phyloP scores from a whole-genome alignment of 1,140 invertebrate genomes.

The Listronotus oregonensis region DNA sequence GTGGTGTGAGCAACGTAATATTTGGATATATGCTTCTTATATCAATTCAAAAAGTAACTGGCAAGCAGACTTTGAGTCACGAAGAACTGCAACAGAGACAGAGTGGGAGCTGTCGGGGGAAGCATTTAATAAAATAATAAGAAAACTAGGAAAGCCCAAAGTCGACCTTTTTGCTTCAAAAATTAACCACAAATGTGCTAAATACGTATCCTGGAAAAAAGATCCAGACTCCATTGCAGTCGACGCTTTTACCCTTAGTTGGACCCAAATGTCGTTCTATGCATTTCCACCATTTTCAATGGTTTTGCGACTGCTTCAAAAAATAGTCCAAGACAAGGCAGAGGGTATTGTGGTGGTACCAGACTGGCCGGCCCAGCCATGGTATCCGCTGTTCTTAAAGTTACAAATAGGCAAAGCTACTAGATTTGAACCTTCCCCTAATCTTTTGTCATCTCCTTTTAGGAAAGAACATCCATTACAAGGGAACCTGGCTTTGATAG shows the following conservation, averaged over 20 bases:
- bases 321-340: slow-evolving; percentile 26
- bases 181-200: slow-evolving; percentile 21
- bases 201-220: slow-evolving; percentile 21
- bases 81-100: slow-evolving; percentile 34
- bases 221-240: slow-evolving; percentile 2
- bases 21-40: slow-evolving; percentile 42
- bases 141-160: slow-evolving; percentile 30
- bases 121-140: slow-evolving; percentile 19
- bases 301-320: slow-evolving; percentile 28
- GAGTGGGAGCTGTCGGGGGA: slow-evolving; percentile 18
- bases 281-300: slow-evolving; percentile 16
- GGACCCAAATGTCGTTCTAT: slow-evolving; percentile 19
- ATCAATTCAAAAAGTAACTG: slow-evolving; percentile 36
- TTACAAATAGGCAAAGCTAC: background rate
- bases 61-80: slow-evolving; percentile 38
- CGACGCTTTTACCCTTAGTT: slow-evolving; percentile 23
- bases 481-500: slow-evolving; percentile 6
- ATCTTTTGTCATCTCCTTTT: slow-evolving; percentile 9
- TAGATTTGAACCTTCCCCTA: background rate
- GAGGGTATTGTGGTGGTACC: slow-evolving; percentile 13
- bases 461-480: slow-evolving; percentile 11
- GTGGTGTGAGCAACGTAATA: slow-evolving; percentile 39
- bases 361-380: background rate
- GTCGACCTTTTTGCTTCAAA: slow-evolving; percentile 38
- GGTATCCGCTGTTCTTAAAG: slow-evolving; percentile 11